phyloP scores from a whole-genome alignment of 2,113 vertebrate species.

The Pseudopodoces humilis region DNA sequence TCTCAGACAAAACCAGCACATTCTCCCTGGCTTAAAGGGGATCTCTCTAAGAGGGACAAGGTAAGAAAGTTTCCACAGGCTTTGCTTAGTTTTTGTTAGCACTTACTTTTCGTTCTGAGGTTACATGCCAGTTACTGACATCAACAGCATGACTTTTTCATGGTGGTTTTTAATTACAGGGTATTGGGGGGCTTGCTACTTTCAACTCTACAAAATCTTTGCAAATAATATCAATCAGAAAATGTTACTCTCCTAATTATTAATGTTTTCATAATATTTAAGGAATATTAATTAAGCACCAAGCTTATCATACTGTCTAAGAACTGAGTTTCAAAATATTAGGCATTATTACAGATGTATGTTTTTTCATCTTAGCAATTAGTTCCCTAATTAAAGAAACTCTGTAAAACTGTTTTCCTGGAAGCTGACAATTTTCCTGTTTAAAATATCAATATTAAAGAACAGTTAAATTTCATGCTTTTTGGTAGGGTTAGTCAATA shows the following conservation, averaged over 20 bases:
- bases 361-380: not conserved
- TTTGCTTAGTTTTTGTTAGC: not conserved
- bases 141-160: not conserved
- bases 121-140: not conserved
- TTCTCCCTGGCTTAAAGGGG: not conserved
- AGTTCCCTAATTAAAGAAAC: not conserved
- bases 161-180: not conserved
- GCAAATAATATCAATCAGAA: slow-evolving; percentile 11
- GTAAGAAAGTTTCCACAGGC: not conserved
- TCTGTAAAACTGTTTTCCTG: not conserved
- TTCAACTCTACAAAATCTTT: slow-evolving; percentile 19
- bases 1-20: not conserved
- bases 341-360: not conserved
- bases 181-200: not conserved
- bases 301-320: not conserved
- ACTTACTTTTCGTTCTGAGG: not conserved
- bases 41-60: not conserved
- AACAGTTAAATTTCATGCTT: not conserved
- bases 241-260: not conserved
- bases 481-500: not conserved
- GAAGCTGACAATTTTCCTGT: not conserved
- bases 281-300: not conserved
- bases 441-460: not conserved
- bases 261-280: not conserved
- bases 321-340: not conserved